Base-by-base conservation (phyloP, 1,140 invertebrate species). In the Camponotus floridanus region DNA sequence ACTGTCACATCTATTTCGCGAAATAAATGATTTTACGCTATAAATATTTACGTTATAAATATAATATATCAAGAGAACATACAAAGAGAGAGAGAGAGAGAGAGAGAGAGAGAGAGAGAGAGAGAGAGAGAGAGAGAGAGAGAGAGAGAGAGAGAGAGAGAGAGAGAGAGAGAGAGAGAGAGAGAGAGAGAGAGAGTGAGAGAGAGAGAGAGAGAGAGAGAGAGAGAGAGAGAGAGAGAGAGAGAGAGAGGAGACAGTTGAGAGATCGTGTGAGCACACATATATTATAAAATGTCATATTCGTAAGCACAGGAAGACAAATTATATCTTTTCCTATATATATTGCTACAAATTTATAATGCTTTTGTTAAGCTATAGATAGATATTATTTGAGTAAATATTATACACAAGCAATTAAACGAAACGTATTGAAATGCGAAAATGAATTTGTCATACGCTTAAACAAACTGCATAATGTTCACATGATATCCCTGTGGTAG, bases 1-100 rank as follows among this genome's bases (percentile, higher is more conserved):
- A 8, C 18, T 26, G 26, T 26, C 26, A 26, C n/a, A 18, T 21
- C 7, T 18, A n/a, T 39, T 39, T 39, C 11, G 8, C n/a, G 11
- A 36, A n/a, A 67, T n/a, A 67, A 42, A 36, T 26, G 33, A 39
- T 39, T 67, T 67, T 21, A n/a, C n/a, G 0, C 33, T 6, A 42
- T 68, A 68, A 68, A 45, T 68, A 68, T 36, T 67, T 21, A n/a
- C n/a, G 0, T 18, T 6, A 42, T 68, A 68, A 68, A 45, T 68
- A 68, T 36, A 39, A 21, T 39, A 2, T 39, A 9, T 39, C 64
- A 64, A 64, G 31, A 31, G 15, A 45, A 1, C 45, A 45, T 11
- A 45, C 45, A 13, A 45, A 45, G 45, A 11, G 48, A 13, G 11
- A 48, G 11, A 48, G 26, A 1, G 26, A 26, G 26, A 26, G 26